Evolutionary conservation across 2,113 vertebrate genomes (phyloP).

Genomic region (Xiphorhynchus elegans): DNA sequence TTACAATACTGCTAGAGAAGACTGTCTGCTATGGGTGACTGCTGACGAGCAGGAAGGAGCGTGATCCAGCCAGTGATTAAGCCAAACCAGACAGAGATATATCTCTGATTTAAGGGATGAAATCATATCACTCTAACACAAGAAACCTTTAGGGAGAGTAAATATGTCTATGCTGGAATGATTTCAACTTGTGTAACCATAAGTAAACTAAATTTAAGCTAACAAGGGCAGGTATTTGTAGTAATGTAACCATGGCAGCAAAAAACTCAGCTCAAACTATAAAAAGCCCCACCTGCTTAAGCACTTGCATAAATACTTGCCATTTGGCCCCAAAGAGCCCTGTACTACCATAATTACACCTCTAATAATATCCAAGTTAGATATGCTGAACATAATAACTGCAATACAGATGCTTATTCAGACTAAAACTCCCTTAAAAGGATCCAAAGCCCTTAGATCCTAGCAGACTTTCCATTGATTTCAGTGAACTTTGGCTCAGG

Average conservation of each 20-base stretch:
- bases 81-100: neutral
- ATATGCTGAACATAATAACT: neutral
- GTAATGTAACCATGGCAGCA: slow-evolving; percentile 48
- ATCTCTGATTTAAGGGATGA: neutral
- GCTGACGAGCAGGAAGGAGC: neutral
- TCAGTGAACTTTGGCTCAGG: slow-evolving; percentile 35
- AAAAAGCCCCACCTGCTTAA: slow-evolving; percentile 33
- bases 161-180: neutral
- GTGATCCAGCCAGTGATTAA: neutral
- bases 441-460: neutral
- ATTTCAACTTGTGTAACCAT: neutral
- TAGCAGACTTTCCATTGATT: neutral
- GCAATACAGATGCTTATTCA: neutral
- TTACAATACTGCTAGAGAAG: neutral
- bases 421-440: neutral
- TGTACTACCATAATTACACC: neutral
- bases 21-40: neutral
- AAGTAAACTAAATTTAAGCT: slow-evolving; percentile 4
- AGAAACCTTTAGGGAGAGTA: neutral
- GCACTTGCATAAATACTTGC: neutral
- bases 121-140: neutral
- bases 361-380: neutral
- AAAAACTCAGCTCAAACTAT: neutral
- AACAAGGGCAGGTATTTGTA: slow-evolving; percentile 50
- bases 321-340: neutral